Evolutionary conservation across 2,797 vertebrate species (phyloP), one percentile per base, ranked within the genome.

Genomic region (Sphenodon punctatus): DNA sequence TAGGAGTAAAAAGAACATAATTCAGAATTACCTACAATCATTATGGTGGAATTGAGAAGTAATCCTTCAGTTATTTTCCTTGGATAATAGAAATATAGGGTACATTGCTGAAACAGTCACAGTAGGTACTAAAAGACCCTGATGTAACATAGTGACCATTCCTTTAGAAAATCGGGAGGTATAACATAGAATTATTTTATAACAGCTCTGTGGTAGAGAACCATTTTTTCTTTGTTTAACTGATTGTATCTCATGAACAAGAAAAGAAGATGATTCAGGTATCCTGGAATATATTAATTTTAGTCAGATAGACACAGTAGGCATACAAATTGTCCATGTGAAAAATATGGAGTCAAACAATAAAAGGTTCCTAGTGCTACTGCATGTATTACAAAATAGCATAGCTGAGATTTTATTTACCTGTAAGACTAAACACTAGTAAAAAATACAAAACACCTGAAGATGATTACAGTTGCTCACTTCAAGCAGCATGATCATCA

Each of bases 401-500:
- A 32, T 58, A 87, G 32, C 13, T 89, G 87, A 92, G 77, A 75
- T 88, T 86, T 92, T 64, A 56, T 61, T 87, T 78, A 27, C 19
- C 67, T 49, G 7, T 82, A 82, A 82, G 51, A 42, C 34, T 48
- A 75, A 46, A 78, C 55, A 85, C 87, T 17, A 25, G 38, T 46
- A 73, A 82, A 65, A 80, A 63, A 75, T 75, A 68, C 58, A 36
- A 77, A 75, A 17, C 25, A 75, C 58, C 34, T 72, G 36, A 82
- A 82, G 87, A 72, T 77, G 73, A 68, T 59, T 58, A 65, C 70
- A 88, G 4, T 58, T 90, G 84, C 32, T 58, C 79, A 51, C 73
- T 87, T 87, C 88, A 87, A 85, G 85, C 72, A 55, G 48, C 67
- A 86, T 80, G 65, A 78, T 23, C 66, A 88, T 78, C 69, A 91